These are phyloP conservation scores for Terrapene triunguis DNA, from an alignment of 2,113 vertebrate genomes.

Conservation along the genomic window DNA sequence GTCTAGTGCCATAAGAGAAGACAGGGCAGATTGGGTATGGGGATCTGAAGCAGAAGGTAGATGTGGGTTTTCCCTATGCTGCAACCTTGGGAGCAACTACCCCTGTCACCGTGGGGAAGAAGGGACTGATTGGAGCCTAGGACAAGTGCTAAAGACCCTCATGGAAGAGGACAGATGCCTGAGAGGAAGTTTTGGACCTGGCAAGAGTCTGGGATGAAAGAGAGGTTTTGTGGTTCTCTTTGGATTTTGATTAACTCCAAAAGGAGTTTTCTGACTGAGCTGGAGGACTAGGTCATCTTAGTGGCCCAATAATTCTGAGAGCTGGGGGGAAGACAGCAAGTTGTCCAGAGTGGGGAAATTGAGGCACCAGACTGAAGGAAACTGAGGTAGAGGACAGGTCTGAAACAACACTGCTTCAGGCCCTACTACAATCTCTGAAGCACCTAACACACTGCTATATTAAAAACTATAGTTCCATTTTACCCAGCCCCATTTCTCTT, in stretches of 20 bases:
- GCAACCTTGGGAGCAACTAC: background rate
- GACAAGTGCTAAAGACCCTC: background rate
- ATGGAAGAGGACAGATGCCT: background rate
- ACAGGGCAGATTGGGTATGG: background rate
- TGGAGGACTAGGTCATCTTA: background rate
- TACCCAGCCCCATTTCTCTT: background rate
- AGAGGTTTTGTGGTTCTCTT: background rate
- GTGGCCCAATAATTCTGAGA: background rate
- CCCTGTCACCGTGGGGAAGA: background rate
- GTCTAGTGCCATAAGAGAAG: background rate
- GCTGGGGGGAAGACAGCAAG: background rate
- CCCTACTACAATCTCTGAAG: background rate
- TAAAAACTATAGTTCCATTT: background rate
- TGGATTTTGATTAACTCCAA: background rate
- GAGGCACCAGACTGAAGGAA: background rate
- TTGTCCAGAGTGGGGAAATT: background rate
- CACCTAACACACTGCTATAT: background rate
- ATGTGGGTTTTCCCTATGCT: background rate
- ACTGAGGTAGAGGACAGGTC: background rate
- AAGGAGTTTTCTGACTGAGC: background rate
- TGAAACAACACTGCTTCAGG: background rate
- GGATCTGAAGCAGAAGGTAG: background rate
- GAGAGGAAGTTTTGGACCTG: background rate
- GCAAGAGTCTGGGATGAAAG: background rate
- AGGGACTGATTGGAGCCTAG: background rate